phyloP scores from a whole-genome alignment of 64 coral and sea anemone genomes.

The Porites australiensis region DNA sequence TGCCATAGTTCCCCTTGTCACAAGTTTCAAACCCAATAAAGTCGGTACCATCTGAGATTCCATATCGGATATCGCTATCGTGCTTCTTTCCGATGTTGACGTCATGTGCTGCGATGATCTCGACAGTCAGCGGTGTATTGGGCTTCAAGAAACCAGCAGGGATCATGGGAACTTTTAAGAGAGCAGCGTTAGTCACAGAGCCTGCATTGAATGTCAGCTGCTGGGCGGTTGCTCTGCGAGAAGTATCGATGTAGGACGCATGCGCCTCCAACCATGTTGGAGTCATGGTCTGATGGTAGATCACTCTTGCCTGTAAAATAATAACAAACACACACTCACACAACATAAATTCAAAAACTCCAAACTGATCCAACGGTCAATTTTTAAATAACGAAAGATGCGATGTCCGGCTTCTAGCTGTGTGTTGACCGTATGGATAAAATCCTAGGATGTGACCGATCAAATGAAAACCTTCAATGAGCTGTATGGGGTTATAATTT shows the following conservation, averaged over 20 bases:
- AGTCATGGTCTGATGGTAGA: constrained; percentile 37
- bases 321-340: too few relatives aligned
- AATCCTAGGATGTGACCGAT: too few relatives aligned
- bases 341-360: too few relatives aligned
- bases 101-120: constrained; percentile 3
- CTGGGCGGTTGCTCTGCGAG: background rate
- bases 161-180: background rate
- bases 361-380: too few relatives aligned
- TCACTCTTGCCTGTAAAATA: background rate
- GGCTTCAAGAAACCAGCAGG: background rate
- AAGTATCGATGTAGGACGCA: constrained; percentile 27
- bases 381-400: too few relatives aligned
- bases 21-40: background rate
- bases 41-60: constrained; percentile 14
- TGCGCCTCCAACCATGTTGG: constrained; percentile 22
- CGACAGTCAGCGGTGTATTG: constrained; percentile 10
- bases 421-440: too few relatives aligned
- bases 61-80: constrained; percentile 40
- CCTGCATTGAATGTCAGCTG: constrained; percentile 28
- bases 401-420: too few relatives aligned
- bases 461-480: too few relatives aligned
- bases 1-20: background rate
- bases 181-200: background rate
- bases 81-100: constrained; percentile 1
- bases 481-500: too few relatives aligned